Percentiles rank a stretch among this genome's conserved stretches.
Evolutionary conservation across 2,113 vertebrate genomes (phyloP).

Genomic region (Mirounga angustirostris): DNA sequence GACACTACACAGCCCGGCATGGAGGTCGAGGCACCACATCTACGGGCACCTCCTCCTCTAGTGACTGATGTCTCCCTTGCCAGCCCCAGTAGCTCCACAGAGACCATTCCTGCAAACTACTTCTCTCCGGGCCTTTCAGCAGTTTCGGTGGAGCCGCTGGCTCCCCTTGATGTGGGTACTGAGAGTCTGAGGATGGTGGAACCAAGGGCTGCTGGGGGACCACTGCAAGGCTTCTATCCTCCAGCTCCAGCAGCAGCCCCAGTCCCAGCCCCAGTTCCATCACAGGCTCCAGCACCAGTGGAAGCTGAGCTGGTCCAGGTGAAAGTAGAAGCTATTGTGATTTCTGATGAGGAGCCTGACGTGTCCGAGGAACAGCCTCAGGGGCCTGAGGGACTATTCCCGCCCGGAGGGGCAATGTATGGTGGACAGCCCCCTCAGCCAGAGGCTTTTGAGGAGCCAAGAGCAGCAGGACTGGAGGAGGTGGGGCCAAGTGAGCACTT

Average conservation of each 20-base stretch:
- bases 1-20: conserved; percentile 96
- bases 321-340: conserved; percentile 96
- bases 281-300: conserved; percentile 56
- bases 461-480: conserved; percentile 83
- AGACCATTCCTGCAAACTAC: conserved; percentile 80
- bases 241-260: background rate
- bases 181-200: conserved; percentile 77
- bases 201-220: conserved; percentile 67
- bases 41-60: conserved; percentile 60
- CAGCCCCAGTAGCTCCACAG: conserved; percentile 95
- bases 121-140: conserved; percentile 70
- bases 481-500: conserved; percentile 87
- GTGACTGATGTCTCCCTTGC: conserved; percentile 86
- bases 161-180: conserved; percentile 67
- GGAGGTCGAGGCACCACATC: conserved; percentile 84
- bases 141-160: conserved; percentile 67
- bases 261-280: background rate
- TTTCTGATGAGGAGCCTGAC: conserved; percentile 94
- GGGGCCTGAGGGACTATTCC: conserved; percentile 74
- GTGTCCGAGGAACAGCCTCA: conserved; percentile 67
- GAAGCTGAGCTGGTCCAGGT: conserved; percentile 86
- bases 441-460: conserved; percentile 83
- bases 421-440: conserved; percentile 71
- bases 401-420: background rate
- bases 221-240: conserved; percentile 70